Evolutionary conservation across 2,113 vertebrate species (phyloP).

Genomic region (Ochotona princeps): DNA sequence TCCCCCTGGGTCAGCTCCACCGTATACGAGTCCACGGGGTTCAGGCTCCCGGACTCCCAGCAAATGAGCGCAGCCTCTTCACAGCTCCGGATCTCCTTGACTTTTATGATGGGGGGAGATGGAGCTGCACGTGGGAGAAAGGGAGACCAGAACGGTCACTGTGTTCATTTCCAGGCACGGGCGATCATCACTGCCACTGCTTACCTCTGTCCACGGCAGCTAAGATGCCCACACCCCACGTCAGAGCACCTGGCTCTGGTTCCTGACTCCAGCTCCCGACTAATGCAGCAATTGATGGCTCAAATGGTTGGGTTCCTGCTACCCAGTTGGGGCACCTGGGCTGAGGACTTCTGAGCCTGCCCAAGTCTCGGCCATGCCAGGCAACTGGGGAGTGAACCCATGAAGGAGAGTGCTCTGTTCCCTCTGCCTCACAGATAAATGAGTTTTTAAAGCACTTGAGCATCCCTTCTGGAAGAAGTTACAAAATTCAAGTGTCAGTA

Average conservation of each 20-base stretch:
- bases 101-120: constrained; percentile 89
- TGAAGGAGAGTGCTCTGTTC: no score
- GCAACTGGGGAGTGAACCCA: no score
- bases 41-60: constrained; percentile 94
- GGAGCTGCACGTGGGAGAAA: constrained; percentile 88
- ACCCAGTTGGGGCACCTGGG: no score
- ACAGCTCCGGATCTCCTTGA: constrained; percentile 89
- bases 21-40: constrained; percentile 95
- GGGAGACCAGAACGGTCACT: neutral
- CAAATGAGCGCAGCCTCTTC: constrained; percentile 91
- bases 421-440: neutral
- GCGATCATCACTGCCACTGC: neutral
- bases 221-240: no score
- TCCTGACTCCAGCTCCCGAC: no score
- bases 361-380: no score
- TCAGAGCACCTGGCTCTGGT: no score
- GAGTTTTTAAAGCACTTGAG: neutral
- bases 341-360: no score
- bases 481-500: neutral
- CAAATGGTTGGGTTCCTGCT: no score
- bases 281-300: no score
- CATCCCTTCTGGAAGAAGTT: no score
- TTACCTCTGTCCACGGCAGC: no score
- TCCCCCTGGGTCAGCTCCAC: constrained; percentile 91
- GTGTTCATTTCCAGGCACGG: neutral